Conservation (phyloP, 2,888 invertebrate species). For the Athalia rosae region DNA sequence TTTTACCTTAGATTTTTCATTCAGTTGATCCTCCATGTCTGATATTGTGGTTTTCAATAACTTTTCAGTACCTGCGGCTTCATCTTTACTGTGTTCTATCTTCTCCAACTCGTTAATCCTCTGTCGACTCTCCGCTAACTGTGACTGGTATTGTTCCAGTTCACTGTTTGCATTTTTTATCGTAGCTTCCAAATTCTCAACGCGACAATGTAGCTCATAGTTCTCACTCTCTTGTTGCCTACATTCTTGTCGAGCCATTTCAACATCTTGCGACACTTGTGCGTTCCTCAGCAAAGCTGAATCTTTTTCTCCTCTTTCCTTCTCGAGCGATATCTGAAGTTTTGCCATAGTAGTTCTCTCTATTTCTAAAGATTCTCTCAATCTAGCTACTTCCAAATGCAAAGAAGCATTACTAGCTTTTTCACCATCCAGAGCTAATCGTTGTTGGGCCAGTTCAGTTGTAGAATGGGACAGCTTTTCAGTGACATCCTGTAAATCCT, state of each 20-base stretch:
- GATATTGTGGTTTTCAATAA: conserved; percentile 74
- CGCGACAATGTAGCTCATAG: conserved; percentile 77
- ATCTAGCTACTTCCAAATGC: conserved; percentile 62
- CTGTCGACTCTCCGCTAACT: conserved; percentile 69
- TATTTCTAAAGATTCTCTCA: conserved; percentile 65
- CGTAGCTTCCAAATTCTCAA: conserved; percentile 76
- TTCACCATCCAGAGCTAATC: conserved; percentile 62
- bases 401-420: conserved; percentile 65
- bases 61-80: conserved; percentile 73
- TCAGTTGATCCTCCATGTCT: conserved; percentile 78
- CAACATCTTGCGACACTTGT: conserved; percentile 87
- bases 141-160: conserved; percentile 60
- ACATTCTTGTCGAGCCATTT: conserved; percentile 84
- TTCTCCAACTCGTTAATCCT: conserved; percentile 75
- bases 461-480: conserved; percentile 57
- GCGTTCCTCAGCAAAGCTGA: conserved; percentile 85
- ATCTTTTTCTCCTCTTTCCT: conserved; percentile 85
- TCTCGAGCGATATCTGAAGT: conserved; percentile 64
- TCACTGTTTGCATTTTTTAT: conserved; percentile 76
- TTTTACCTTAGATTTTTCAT: conserved; percentile 79
- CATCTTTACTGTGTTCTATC: conserved; percentile 70
- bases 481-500: conserved; percentile 61
- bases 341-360: conserved; percentile 62
- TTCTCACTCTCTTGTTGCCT: conserved; percentile 82
- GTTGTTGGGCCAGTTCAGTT: conserved; percentile 61